Base-by-base conservation (phyloP, 2,888 invertebrate species). In the Saturnia japonica region DNA sequence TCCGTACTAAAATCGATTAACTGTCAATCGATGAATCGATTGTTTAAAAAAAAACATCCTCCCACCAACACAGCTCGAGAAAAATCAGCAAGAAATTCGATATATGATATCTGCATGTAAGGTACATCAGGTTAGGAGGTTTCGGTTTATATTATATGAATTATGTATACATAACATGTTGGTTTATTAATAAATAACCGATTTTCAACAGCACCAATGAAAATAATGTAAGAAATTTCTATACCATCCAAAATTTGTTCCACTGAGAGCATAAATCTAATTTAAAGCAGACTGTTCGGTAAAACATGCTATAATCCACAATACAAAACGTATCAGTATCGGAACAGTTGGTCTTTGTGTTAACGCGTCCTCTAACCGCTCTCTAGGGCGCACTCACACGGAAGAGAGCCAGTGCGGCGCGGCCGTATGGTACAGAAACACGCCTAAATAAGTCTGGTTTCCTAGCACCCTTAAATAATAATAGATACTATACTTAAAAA, bases 351-450 rank as follows among this genome's bases (percentile, higher is more conserved):
- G 72, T 75, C 77, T 72, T 73, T 78, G 80, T 83, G 83, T 82
- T 76, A 70, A 66, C 78, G 72, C 78, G 68, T 69, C 54, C 68
- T 71, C 70, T 74, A 75, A 78, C 77, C 77, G 79, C 85, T 85
- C 87, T 82, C 86, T 40, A 78, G 88, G 87, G 87, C 85, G 86
- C 85, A 79, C 83, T 87, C 83, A 81, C 85, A 82, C 74, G 78
- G 78, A 76, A 76, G 73, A 70, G 67, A 19, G 54, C 57, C 28
- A 45, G 47, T 43, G 34, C 72, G 68, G 71, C 74, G 34, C 72
- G 68, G 71, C 74, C 75, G 74, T 75, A 75, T 73, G 73, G 72
- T 64, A 60, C 68, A 68, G 57, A 47, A 64, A 60, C 57, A 28
- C 34, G 66, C 54, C 25, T 11, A 51, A 25, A 70, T 70, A 22